Base-by-base conservation (phyloP, 2,797 vertebrate genomes). In the Xenentodon cancila region DNA sequence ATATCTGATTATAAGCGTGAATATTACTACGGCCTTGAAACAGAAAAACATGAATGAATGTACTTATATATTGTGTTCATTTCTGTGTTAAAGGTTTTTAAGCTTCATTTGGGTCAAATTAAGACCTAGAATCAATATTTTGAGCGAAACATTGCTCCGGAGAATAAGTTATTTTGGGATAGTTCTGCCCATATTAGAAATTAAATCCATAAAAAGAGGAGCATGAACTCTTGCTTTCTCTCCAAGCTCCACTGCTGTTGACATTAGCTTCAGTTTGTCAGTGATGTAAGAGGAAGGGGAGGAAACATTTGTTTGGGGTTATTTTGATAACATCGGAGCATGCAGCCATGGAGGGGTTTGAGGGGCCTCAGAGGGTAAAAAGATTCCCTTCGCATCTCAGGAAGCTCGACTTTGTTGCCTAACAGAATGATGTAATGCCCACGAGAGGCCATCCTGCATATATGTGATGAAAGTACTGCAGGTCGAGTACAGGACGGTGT, bases 391-490 rank as follows among this genome's bases (percentile, higher is more conserved):
- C 46, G 64, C 67, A 59, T 60, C 25, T 43, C 1, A 16, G 62
- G 54, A 53, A 40, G 12, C 63, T 79, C 53, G 40, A 32, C 52
- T 60, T 72, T 1, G 27, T 83, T 73, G 43, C 53, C 64, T 46
- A 80, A 79, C 48, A 18, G 5, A 30, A 52, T 71, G 68, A 63
- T 46, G 42, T 65, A 83, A 75, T 47, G 20, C 40, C 22, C 13
- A 18, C 15, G 27, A 74, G n/a, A 15, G 0, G 3, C 21, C 7
- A 11, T 61, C 55, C 37, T 44, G 48, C 32, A 27, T 59, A 50
- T 49, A 67, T 17, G 42, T 53, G 20, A 32, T 40, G 8, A 56
- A 67, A 55, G 40, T 19, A 32, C 18, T 19, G 11, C 12, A 9
- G 19, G 43, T 4, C 5, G n/a, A 64, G 17, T 27, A 4, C 12